Conservation (phyloP, 2,888 invertebrate genomes). For the Dorcus hopei region DNA sequence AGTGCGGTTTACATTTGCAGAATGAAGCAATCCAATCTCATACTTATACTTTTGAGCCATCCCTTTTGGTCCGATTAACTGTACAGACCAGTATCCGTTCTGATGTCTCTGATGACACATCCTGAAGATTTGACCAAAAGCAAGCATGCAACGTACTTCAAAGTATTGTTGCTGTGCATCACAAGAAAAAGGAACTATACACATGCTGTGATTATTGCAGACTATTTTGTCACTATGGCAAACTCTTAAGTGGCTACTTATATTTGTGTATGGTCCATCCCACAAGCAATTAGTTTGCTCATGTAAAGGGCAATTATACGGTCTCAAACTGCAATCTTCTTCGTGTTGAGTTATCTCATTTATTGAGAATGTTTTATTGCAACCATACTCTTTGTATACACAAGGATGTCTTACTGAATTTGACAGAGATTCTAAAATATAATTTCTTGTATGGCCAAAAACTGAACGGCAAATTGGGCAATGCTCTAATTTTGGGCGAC, state of each 20-base stretch:
- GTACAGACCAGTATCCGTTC: slow-evolving; percentile 38
- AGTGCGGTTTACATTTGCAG: slow-evolving; percentile 33
- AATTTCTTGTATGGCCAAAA: slow-evolving; percentile 40
- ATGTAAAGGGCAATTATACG: slow-evolving; percentile 35
- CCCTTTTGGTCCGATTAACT: slow-evolving; percentile 31
- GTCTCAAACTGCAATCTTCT: slow-evolving; percentile 33
- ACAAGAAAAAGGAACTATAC: slow-evolving; percentile 17
- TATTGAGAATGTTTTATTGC: slow-evolving; percentile 30
- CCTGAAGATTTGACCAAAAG: slow-evolving; percentile 34
- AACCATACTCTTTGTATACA: slow-evolving; percentile 37
- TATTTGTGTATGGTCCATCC: slow-evolving; percentile 19
- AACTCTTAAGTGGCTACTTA: slow-evolving; percentile 20
- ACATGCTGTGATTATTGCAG: slow-evolving; percentile 15
- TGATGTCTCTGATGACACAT: slow-evolving; percentile 33
- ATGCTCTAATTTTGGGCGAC: slow-evolving; percentile 36
- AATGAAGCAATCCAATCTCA: slow-evolving; percentile 36
- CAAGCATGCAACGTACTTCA: slow-evolving; percentile 31
- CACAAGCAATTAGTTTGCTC: slow-evolving; percentile 26
- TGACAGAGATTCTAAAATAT: slow-evolving; percentile 39
- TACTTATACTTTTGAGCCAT: slow-evolving; percentile 34
- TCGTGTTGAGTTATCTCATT: slow-evolving; percentile 34
- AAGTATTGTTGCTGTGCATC: slow-evolving; percentile 20
- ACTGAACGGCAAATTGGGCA: slow-evolving; percentile 40
- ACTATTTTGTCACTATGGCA: slow-evolving; percentile 20
- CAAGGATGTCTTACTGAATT: slow-evolving; percentile 37